A percentile compares a stretch with the other conserved stretches of the same genome.
Evolutionary conservation across 1,140 invertebrate species (phyloP).

Genomic region (Caenorhabditis elegans): WBcel235 BX284606.5:6936501-6937000

Average conservation of each 20-base stretch:
- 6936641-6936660: not conserved
- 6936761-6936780: slow-evolving; percentile 84
- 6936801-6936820: slow-evolving; percentile 75
- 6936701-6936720: slow-evolving; percentile 87
- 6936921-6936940: slow-evolving; percentile 97
- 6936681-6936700: slow-evolving; percentile 92
- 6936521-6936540: too few relatives aligned
- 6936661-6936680: slow-evolving; percentile 53
- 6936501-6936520: too few relatives aligned
- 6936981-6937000: slow-evolving; percentile 99
- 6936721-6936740: slow-evolving; percentile 95
- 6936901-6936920: slow-evolving; percentile 87
- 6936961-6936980: slow-evolving; percentile 97
- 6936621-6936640: not conserved
- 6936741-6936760: slow-evolving; percentile 96
- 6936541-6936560: slow-evolving; percentile 58
- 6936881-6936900: slow-evolving; percentile 88
- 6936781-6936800: not conserved
- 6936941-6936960: slow-evolving; percentile 97
- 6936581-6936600: slow-evolving; percentile 34
- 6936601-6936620: slow-evolving; percentile 37
- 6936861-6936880: slow-evolving; percentile 89
- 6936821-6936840: slow-evolving; percentile 94
- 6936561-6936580: slow-evolving; percentile 52
- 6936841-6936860: slow-evolving; percentile 92